Evolutionary conservation across 2,797 vertebrate genomes (phyloP).

Genomic region (Notolabrus celidotus): DNA sequence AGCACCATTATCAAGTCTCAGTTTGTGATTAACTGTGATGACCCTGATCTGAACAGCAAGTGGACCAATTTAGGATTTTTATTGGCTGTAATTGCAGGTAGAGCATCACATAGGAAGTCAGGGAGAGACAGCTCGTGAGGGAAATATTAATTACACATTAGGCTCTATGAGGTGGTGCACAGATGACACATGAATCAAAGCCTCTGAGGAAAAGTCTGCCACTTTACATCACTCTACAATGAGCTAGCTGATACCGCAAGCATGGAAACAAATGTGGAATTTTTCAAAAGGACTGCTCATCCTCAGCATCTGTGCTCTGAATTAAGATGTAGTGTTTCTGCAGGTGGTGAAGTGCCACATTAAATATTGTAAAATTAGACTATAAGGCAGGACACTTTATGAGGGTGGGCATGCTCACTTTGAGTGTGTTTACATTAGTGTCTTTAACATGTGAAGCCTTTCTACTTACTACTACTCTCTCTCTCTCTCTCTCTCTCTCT

Average conservation of each 20-base stretch:
- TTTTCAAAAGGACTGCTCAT: slow-evolving; percentile 47
- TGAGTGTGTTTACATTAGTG: neutral
- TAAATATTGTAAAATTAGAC: slow-evolving; percentile 29
- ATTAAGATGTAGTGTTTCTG: slow-evolving; percentile 38
- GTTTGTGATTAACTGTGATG: slow-evolving; percentile 71
- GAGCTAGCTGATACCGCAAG: slow-evolving; percentile 13
- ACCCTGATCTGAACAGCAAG: slow-evolving; percentile 75
- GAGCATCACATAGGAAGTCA: slow-evolving; percentile 74
- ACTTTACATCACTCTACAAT: slow-evolving; percentile 40
- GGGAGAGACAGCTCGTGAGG: slow-evolving; percentile 49
- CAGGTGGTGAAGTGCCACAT: neutral
- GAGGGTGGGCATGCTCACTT: neutral
- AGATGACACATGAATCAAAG: slow-evolving; percentile 54
- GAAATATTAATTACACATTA: slow-evolving; percentile 82
- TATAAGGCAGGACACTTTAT: neutral
- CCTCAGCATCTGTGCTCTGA: slow-evolving; percentile 39
- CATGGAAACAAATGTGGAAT: slow-evolving; percentile 24
- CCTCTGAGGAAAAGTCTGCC: slow-evolving; percentile 30
- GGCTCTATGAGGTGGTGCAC: slow-evolving; percentile 66
- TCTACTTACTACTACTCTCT: too few species aligned
- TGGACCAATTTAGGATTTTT: slow-evolving; percentile 69
- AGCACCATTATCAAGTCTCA: slow-evolving; percentile 68
- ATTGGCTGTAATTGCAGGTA: slow-evolving; percentile 80
- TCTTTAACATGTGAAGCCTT: neutral
- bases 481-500: too few species aligned